Evolutionary conservation across 2,888 invertebrate genomes (phyloP), one percentile per base, ranked within the genome.

Genomic region (Ormyrus rosae): DNA sequence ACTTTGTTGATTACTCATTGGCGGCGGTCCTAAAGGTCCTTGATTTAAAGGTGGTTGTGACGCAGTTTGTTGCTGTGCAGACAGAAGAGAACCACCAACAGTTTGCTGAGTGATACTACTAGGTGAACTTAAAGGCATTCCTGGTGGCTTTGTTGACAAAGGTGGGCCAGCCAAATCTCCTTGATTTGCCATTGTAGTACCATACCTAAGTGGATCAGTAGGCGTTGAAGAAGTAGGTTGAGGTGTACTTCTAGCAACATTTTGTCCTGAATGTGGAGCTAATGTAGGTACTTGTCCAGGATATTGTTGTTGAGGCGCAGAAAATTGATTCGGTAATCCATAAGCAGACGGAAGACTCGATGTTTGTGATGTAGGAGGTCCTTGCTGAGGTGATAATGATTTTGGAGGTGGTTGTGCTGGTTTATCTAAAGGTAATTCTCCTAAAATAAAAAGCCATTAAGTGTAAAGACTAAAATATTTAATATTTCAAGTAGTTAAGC

Each of bases 301-400:
- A 73, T 82, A 78, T 55, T 81, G 82, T 55, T 83, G 84, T 45
- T 79, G 77, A 19, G 19, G 19, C 50, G 75, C 80, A 45, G 83
- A 11, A 65, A 83, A 81, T 74, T 83, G 85, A 61, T 83, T 77
- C 56, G 64, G 86, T 83, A 83, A 86, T 78, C 86, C 87, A 78
- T 77, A 73, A 1, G 87, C 78, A 81, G 84, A 81, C 83, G 85
- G 87, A 85, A 86, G 86, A 86, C 86, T 81, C 78, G 86, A 71
- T 60, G 84, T 46, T 67, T 85, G 85, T 60, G 85, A 70, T 48
- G 78, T 83, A 63, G 85, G 82, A 58, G 84, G 83, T 63, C 81
- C 83, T 81, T 85, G 85, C 75, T 80, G 82, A 81, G 78, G 64
- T 19, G 75, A 11, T 48, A 80, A 71, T 63, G 82, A 68, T 56